phyloP scores from a whole-genome alignment of 2,888 invertebrate species.

The Zaprionus lineosus region DNA sequence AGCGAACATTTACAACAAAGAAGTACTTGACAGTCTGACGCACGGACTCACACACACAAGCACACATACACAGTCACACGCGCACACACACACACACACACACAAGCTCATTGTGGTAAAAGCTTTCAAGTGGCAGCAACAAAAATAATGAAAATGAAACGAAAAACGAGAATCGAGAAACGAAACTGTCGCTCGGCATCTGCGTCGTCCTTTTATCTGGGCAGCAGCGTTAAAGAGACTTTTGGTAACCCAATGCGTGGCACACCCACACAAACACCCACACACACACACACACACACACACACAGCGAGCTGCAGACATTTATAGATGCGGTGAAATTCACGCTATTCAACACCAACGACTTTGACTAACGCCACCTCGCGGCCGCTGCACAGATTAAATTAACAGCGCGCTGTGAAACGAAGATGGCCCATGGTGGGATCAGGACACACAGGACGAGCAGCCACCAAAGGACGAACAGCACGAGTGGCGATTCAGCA shows the following conservation, averaged over 20 bases:
- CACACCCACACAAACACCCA: conserved; percentile 33
- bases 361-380: conserved; percentile 79
- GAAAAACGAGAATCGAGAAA: too few relatives aligned
- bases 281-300: conserved; percentile 22
- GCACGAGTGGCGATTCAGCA: conserved; percentile 3
- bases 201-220: conserved; percentile 52
- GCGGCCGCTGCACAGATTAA: conserved; percentile 79
- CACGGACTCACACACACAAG: conserved; percentile 31
- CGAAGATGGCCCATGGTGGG: conserved; percentile 57
- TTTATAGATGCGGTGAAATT: conserved; percentile 56
- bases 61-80: conserved; percentile 33
- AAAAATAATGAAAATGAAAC: conserved; percentile 51
- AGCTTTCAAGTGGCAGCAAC: conserved; percentile 74
- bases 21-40: conserved; percentile 61
- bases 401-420: conserved; percentile 69
- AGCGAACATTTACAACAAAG: conserved; percentile 62
- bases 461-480: too few relatives aligned
- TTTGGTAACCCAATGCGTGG: conserved; percentile 64
- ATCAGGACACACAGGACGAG: conserved; percentile 30
- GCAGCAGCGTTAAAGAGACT: conserved; percentile 45
- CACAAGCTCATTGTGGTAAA: conserved; percentile 64
- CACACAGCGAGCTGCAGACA: conserved; percentile 20
- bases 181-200: conserved; percentile 16
- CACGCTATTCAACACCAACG: conserved; percentile 56
- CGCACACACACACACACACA: conserved; percentile 9